phyloP scores from a whole-genome alignment of 2,888 invertebrate species.

The Drosophila mettleri region DNA sequence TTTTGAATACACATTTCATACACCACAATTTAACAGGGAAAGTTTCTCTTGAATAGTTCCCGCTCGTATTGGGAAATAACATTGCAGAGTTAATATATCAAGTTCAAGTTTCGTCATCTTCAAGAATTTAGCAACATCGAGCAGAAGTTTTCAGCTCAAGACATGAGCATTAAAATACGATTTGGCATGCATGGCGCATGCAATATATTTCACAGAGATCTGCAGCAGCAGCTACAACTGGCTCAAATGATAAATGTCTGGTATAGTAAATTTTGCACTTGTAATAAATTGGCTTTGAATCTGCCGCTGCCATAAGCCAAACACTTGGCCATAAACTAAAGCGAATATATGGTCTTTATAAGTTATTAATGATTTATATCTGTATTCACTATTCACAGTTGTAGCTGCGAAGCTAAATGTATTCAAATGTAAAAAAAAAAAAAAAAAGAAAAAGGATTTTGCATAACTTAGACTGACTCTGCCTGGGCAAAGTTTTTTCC shows the following conservation, averaged over 20 bases:
- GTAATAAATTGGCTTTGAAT: conserved; percentile 31
- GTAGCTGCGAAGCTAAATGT: no score
- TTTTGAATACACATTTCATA: no score
- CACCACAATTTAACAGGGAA: no score
- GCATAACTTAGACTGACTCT: neutral
- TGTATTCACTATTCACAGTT: neutral
- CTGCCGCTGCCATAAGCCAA: conserved; percentile 15
- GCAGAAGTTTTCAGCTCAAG: neutral
- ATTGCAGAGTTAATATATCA: neutral
- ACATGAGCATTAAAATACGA: conserved; percentile 1
- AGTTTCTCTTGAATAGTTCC: neutral
- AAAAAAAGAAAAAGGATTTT: no score
- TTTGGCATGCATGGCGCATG: conserved; percentile 24
- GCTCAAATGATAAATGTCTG: conserved; percentile 37
- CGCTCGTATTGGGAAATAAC: no score
- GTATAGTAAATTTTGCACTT: conserved; percentile 26
- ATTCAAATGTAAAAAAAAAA: neutral
- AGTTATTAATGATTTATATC: conserved; percentile 13
- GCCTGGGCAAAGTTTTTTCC: neutral
- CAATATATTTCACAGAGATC: conserved; percentile 4
- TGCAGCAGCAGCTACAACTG: conserved; percentile 15
- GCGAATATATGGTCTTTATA: neutral
- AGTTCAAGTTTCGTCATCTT: neutral
- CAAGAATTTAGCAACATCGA: neutral
- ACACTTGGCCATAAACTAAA: neutral